phyloP scores from a whole-genome alignment of 2,797 vertebrate genomes.

The Arctocebus calabarensis region DNA sequence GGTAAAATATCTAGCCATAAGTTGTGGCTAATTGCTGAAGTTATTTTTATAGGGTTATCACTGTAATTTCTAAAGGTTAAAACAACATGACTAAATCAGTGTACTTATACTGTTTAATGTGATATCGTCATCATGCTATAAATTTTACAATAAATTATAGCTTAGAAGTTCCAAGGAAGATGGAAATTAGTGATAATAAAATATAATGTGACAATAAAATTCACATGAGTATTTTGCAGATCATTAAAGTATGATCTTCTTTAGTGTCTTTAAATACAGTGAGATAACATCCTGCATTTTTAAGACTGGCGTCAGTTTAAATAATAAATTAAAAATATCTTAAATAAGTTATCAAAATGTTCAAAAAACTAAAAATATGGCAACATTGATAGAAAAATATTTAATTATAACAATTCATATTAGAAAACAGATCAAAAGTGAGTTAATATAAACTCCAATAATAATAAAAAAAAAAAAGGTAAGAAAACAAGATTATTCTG shows the following conservation, averaged over 20 bases:
- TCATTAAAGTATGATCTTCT: background rate
- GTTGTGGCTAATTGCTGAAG: background rate
- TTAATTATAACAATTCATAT: background rate
- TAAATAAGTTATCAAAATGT: background rate
- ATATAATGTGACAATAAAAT: background rate
- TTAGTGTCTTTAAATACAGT: background rate
- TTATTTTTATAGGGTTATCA: background rate
- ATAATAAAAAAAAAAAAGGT: background rate
- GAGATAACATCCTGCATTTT: background rate
- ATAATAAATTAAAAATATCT: background rate
- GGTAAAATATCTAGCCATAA: background rate
- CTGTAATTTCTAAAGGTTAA: slow-evolving; percentile 4
- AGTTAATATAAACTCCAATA: too few relatives aligned
- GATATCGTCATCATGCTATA: background rate
- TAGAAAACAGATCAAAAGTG: background rate
- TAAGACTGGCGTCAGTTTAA: background rate
- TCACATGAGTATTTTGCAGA: background rate
- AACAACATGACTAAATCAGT: background rate
- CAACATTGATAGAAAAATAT: background rate
- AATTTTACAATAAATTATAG: background rate
- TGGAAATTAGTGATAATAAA: background rate
- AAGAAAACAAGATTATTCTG: background rate
- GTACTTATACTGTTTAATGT: background rate
- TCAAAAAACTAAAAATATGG: background rate
- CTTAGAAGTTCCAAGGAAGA: background rate